Evolutionary conservation across 2,797 vertebrate genomes (phyloP).

Genomic region (Pelobates cultripes): DNA sequence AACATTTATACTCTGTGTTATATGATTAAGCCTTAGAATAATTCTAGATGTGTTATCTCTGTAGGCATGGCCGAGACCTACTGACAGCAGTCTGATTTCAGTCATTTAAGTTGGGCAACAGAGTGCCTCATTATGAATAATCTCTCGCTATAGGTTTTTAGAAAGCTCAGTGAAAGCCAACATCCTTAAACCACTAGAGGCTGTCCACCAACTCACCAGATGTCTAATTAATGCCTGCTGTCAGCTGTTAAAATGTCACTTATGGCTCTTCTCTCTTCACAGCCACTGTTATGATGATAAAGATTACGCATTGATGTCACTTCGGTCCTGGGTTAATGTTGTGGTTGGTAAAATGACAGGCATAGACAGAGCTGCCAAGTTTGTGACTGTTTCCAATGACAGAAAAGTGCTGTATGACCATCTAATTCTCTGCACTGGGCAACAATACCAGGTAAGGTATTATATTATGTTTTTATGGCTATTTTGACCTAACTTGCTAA

Average conservation of each 20-base stretch:
- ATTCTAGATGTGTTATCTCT: no score
- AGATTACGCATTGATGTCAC: conserved; percentile 80
- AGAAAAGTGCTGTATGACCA: conserved; percentile 81
- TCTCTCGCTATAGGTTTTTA: conserved; percentile 47
- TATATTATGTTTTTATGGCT: neutral
- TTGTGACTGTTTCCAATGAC: conserved; percentile 73
- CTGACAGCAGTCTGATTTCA: conserved; percentile 58
- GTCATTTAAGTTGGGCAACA: conserved; percentile 63
- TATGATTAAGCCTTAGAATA: no score
- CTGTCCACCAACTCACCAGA: conserved; percentile 63
- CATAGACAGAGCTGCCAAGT: conserved; percentile 84
- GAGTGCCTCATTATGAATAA: conserved; percentile 59
- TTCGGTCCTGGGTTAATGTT: conserved; percentile 78
- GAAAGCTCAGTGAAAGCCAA: conserved; percentile 61
- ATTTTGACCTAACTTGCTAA: neutral
- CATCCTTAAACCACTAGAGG: conserved; percentile 57
- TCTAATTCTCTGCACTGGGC: conserved; percentile 88
- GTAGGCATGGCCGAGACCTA: conserved; percentile 31
- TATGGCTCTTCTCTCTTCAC: conserved; percentile 65
- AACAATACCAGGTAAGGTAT: conserved; percentile 86
- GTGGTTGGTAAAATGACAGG: conserved; percentile 86
- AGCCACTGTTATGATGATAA: conserved; percentile 85
- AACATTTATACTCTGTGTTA: no score
- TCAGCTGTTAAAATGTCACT: conserved; percentile 74
- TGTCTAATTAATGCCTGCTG: conserved; percentile 74